A percentile compares a stretch with the other conserved stretches of the same genome.
phyloP scores from a whole-genome alignment of 2,113 vertebrate genomes.

The Ctenomys sociabilis region DNA sequence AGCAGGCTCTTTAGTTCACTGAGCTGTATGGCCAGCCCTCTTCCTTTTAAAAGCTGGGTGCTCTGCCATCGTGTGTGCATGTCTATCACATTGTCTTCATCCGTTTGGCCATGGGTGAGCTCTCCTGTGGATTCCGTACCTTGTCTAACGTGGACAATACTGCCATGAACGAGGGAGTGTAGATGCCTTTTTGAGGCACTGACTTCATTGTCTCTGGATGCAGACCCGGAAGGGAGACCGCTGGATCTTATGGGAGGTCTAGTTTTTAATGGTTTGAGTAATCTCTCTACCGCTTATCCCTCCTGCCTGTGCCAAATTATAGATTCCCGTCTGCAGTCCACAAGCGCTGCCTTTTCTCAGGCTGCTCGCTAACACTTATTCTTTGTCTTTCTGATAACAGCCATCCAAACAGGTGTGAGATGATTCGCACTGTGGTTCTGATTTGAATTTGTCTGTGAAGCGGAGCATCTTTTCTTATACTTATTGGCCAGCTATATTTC shows the following conservation, averaged over 20 bases:
- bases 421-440: background rate
- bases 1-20: too few species aligned
- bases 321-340: background rate
- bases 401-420: background rate
- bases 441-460: background rate
- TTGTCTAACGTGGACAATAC: background rate
- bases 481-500: background rate
- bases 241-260: background rate
- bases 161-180: background rate
- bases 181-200: background rate
- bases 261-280: background rate
- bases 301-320: background rate
- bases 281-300: background rate
- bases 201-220: background rate
- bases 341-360: background rate
- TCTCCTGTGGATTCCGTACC: background rate
- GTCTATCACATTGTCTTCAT: background rate
- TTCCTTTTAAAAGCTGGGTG: background rate
- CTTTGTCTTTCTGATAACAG: background rate
- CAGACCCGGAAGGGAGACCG: background rate
- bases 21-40: too few species aligned
- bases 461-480: background rate
- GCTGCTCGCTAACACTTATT: background rate
- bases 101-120: fast-evolving
- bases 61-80: too few species aligned